Evolutionary conservation across 2,113 vertebrate species (phyloP).

Genomic region (Aegypius monachus): DNA sequence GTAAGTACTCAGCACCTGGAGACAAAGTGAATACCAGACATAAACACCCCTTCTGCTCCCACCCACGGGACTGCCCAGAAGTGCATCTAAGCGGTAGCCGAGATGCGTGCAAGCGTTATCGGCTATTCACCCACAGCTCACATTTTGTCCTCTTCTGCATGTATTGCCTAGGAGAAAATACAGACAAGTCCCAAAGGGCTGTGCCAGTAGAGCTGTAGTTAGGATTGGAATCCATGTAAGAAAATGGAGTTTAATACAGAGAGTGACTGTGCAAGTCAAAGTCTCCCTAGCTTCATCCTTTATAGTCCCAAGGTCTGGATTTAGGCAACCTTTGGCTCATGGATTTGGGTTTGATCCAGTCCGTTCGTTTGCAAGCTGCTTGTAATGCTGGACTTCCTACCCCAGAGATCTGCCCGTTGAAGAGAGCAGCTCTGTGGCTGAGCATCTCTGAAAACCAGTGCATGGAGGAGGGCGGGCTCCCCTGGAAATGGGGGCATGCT

Average conservation of each 20-base stretch:
- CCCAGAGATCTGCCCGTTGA: rapidly evolving
- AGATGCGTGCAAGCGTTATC: neutral
- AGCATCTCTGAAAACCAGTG: neutral
- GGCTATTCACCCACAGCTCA: slow-evolving; percentile 10
- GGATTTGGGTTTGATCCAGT: slow-evolving; percentile 11
- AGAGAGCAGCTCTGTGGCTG: neutral
- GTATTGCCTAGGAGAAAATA: slow-evolving; percentile 50
- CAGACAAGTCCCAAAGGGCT: slow-evolving; percentile 26
- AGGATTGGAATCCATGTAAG: neutral
- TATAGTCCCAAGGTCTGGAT: neutral
- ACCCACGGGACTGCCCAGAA: neutral
- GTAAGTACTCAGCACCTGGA: slow-evolving; percentile 51
- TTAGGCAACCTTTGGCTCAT: slow-evolving; percentile 43
- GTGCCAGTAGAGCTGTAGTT: slow-evolving; percentile 3
- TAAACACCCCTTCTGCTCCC: neutral
- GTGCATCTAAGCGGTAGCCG: neutral
- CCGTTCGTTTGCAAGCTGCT: neutral
- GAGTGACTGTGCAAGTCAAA: slow-evolving; percentile 1
- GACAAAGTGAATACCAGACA: slow-evolving; percentile 41
- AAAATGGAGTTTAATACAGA: neutral
- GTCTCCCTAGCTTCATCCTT: slow-evolving; percentile 21
- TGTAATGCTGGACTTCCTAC: neutral
- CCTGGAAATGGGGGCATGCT: neutral
- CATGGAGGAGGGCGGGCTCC: neutral
- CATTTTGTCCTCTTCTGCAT: neutral